Evolutionary conservation across 2,113 vertebrate species (phyloP), one percentile per base, ranked within the genome.

Genomic region (Sorex araneus): DNA sequence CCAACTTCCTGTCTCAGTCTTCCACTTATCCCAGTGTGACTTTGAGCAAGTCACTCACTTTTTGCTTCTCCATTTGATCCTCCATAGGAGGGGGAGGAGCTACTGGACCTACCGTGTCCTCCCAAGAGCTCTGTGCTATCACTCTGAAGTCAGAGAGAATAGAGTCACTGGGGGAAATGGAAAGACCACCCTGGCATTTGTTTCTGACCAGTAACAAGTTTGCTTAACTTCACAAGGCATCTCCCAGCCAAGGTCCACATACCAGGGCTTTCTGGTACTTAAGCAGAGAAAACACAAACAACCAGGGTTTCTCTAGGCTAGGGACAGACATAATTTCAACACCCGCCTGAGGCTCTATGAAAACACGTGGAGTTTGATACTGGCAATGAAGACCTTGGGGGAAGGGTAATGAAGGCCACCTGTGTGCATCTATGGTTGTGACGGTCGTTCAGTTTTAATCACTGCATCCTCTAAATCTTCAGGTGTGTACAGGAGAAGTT

Each of bases 401-500:
- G 27, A 5, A 43, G 60, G 30, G 82, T 43, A 50, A 19, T 66
- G 3, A 0, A 8, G 27, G 4, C 6, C 36, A 23, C 57, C 30
- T 34, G 16, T 25, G 6, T 13, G 4, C 1, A 0, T 78, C 27
- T 16, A 11, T 0, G 21, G 36, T 18, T 64, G 8, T 25, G 1
- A 3, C 18, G 45, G 60, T 34, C 19, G 3, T 79, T 76, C 28
- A 16, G 13, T 71, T 30, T 60, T 21, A 19, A 60, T 60, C 19
- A 60, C 57, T 21, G 57, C 4, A 60, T 60, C 18, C 28, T 75
- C 30, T 10, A 27, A 50, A 34, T 74, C n/a, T 78, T 82, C 63
- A 43, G 34, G 66, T 45, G 70, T 43, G 9, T 18, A 0, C 2
- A 19, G 27, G 15, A 3, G 2, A 27, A 5, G 16, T 85, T 32